Conservation (phyloP, 2,797 vertebrate genomes). For the Squalus acanthias region DNA sequence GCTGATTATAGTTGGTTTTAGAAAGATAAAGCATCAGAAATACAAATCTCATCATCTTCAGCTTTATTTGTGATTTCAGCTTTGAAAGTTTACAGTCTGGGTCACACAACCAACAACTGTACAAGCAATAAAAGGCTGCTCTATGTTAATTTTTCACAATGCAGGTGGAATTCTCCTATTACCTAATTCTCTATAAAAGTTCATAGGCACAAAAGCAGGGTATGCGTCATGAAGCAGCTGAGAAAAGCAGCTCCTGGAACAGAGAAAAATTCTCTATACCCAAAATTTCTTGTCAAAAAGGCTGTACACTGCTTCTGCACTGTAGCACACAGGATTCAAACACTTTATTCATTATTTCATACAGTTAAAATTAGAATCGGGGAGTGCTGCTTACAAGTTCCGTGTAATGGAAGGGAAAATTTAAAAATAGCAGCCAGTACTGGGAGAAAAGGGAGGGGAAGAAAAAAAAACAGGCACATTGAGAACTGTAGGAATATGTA, state of each 20-base stretch:
- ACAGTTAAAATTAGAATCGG: constrained; percentile 66
- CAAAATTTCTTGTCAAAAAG: constrained; percentile 34
- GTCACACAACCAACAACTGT: constrained; percentile 52
- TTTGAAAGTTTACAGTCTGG: constrained; percentile 52
- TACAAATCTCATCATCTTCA: constrained; percentile 33
- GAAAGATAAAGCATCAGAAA: neutral
- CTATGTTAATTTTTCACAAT: constrained; percentile 58
- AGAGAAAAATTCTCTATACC: constrained; percentile 26
- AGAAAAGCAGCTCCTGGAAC: constrained; percentile 43
- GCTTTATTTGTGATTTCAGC: constrained; percentile 38
- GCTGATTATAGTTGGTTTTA: neutral
- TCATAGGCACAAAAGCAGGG: constrained; percentile 61
- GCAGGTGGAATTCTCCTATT: constrained; percentile 53
- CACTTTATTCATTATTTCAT: constrained; percentile 67
- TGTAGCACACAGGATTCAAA: constrained; percentile 53
- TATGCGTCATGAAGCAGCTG: constrained; percentile 43
- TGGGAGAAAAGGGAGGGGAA: constrained; percentile 50
- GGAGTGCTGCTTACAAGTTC: constrained; percentile 53
- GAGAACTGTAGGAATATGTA: constrained; percentile 70
- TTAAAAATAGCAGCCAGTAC: constrained; percentile 71
- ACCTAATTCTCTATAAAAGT: constrained; percentile 57
- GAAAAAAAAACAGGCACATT: constrained; percentile 66
- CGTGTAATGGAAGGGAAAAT: constrained; percentile 59
- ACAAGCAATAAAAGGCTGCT: constrained; percentile 62
- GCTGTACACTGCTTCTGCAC: constrained; percentile 39